A percentile compares a stretch with the other conserved stretches of the same genome.
Evolutionary conservation across 2,888 invertebrate species (phyloP).

Genomic region (Parasteatoda lunata): DNA sequence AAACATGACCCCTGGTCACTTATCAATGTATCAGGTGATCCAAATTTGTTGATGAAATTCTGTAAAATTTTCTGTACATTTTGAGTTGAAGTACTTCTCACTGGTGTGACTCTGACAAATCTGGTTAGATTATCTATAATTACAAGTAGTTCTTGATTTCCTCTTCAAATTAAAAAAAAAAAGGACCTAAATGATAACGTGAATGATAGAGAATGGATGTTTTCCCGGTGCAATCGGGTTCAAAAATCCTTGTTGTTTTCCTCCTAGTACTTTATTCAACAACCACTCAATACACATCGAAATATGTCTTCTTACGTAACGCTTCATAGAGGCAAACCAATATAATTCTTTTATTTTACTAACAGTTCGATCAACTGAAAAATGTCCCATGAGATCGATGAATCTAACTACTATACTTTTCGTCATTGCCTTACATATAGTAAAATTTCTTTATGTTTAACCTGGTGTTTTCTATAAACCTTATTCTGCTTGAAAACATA

Average conservation of each 20-base stretch:
- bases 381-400: background rate
- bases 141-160: too few species aligned
- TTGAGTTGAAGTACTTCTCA: too few species aligned
- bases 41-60: too few species aligned
- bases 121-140: too few species aligned
- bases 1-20: too few species aligned
- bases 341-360: conserved; percentile 1
- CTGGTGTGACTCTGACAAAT: too few species aligned
- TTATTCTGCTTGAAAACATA: background rate
- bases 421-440: background rate
- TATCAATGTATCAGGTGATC: too few species aligned
- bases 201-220: background rate
- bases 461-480: background rate
- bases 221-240: background rate
- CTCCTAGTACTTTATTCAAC: background rate
- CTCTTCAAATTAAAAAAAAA: too few species aligned
- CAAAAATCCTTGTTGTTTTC: background rate
- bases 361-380: background rate
- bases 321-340: background rate
- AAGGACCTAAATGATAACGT: too few species aligned
- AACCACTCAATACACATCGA: background rate
- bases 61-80: too few species aligned
- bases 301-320: background rate
- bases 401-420: background rate
- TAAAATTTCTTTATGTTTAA: background rate